Conservation (phyloP, 2,888 invertebrate species). For the Scaeva pyrastri region DNA sequence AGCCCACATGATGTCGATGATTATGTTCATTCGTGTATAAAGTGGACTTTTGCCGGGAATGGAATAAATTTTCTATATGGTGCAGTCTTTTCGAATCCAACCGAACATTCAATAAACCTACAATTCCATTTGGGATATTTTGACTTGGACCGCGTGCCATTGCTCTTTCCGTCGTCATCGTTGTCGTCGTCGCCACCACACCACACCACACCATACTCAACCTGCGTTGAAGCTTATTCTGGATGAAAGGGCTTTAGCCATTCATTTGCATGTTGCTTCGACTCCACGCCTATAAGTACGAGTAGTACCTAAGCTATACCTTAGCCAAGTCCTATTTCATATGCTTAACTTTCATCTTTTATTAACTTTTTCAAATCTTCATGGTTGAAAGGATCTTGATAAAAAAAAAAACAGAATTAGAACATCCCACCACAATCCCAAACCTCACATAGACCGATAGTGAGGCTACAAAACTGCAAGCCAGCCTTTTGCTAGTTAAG, state of each 20-base stretch:
- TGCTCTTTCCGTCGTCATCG: background rate
- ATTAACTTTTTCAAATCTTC: constrained; percentile 75
- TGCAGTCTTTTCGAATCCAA: constrained; percentile 1
- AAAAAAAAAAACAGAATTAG: constrained; percentile 43
- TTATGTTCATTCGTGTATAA: constrained; percentile 71
- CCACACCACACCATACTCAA: constrained; percentile 5
- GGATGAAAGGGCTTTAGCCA: constrained; percentile 62
- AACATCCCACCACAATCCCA: background rate
- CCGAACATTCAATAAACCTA: constrained; percentile 18
- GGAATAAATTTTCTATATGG: constrained; percentile 65
- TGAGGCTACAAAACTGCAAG: constrained; percentile 4
- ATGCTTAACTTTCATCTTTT: constrained; percentile 75
- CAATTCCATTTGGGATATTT: constrained; percentile 29
- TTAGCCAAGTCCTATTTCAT: constrained; percentile 53
- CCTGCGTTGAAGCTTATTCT: constrained; percentile 66
- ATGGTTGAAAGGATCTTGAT: constrained; percentile 68
- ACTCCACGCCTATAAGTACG: background rate
- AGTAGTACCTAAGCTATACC: background rate
- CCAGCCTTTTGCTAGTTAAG: constrained; percentile 23
- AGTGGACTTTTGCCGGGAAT: constrained; percentile 52
- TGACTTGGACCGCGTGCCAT: background rate
- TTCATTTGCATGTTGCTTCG: constrained; percentile 63
- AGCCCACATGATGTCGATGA: constrained; percentile 63
- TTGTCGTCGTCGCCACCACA: background rate
- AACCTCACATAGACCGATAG: background rate